These are phyloP conservation scores for Glossophaga mutica DNA, from an alignment of 2,797 vertebrate genomes.

Conservation along the genomic window DNA sequence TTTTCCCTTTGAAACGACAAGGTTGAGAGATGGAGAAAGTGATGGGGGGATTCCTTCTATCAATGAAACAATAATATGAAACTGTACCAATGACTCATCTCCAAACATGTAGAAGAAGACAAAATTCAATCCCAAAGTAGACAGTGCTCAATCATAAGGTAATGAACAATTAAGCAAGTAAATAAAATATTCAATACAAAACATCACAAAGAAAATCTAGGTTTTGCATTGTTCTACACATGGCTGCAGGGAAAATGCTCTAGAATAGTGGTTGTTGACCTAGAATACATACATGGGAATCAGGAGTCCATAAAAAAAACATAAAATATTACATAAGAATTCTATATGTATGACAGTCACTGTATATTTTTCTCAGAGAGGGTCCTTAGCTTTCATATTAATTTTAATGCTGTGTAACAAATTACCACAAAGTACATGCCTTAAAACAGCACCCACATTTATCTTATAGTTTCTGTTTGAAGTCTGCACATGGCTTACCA, in stretches of 20 bases:
- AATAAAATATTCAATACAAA: slow-evolving; percentile 1
- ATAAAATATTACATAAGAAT: neutral
- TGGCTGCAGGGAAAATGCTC: neutral
- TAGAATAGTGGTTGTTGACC: neutral
- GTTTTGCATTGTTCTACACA: neutral
- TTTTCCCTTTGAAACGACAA: slow-evolving; percentile 36
- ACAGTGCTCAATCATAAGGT: neutral
- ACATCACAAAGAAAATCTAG: neutral
- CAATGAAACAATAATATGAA: neutral
- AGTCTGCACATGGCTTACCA: neutral
- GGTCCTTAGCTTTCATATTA: neutral
- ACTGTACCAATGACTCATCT: neutral
- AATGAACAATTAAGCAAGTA: neutral
- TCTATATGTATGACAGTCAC: neutral
- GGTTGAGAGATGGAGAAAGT: neutral
- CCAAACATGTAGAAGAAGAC: neutral
- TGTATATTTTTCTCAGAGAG: neutral
- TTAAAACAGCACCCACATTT: neutral
- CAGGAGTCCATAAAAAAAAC: neutral
- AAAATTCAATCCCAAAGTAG: neutral
- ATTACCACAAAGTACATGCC: neutral
- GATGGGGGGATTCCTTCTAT: neutral
- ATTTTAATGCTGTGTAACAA: slow-evolving; percentile 5
- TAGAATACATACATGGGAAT: neutral
- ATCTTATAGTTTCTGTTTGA: neutral